A percentile compares a stretch with the other conserved stretches of the same genome.
phyloP scores from a whole-genome alignment of 2,888 invertebrate genomes.

The Pammene aurita region DNA sequence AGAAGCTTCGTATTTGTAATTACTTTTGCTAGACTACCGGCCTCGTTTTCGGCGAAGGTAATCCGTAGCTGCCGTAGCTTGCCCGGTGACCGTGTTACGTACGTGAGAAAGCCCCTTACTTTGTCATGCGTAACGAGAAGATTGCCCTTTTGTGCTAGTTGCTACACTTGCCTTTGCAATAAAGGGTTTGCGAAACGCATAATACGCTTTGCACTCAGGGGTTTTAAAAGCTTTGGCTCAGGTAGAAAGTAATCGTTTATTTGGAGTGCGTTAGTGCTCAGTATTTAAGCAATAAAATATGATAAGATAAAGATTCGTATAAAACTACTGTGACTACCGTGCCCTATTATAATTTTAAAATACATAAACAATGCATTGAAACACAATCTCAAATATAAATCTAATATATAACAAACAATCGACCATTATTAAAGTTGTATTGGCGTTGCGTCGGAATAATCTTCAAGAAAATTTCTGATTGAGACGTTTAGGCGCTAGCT shows the following conservation, averaged over 20 bases:
- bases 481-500: no score
- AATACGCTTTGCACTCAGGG: slow-evolving; percentile 28
- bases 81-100: slow-evolving; percentile 34
- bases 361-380: no score
- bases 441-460: no score
- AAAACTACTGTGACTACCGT: no score
- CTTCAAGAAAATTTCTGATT: no score
- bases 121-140: slow-evolving; percentile 55
- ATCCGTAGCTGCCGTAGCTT: slow-evolving; percentile 44
- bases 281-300: neutral
- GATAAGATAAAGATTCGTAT: no score
- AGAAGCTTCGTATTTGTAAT: slow-evolving; percentile 70
- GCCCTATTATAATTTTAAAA: no score
- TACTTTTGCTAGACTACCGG: slow-evolving; percentile 67
- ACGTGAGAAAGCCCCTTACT: slow-evolving; percentile 39
- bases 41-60: slow-evolving; percentile 57
- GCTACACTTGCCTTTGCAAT: slow-evolving; percentile 50
- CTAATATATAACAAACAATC: no score
- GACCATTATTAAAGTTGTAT: no score
- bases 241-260: slow-evolving; percentile 17
- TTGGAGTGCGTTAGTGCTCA: slow-evolving; percentile 9
- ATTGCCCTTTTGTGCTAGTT: slow-evolving; percentile 57
- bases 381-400: no score
- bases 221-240: slow-evolving; percentile 17
- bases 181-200: slow-evolving; percentile 46